These are phyloP conservation scores for Ascidia mentula DNA, from an alignment of 23 tunicate species.

Conservation along the genomic window DNA sequence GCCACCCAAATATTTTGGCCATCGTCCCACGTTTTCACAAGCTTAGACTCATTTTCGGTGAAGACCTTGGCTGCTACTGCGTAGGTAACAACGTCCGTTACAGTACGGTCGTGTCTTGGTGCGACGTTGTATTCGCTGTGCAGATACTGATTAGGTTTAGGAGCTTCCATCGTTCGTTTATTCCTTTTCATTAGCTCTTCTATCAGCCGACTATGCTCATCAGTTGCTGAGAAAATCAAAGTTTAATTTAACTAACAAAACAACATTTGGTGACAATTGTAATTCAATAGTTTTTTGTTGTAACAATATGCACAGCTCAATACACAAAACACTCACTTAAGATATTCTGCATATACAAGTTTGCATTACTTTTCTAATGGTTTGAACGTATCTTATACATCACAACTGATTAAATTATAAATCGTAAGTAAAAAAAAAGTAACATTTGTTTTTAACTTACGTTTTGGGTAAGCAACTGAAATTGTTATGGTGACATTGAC, in stretches of 20 bases:
- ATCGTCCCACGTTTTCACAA: conserved; percentile 94
- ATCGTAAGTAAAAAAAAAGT: no score
- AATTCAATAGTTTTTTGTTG: background rate
- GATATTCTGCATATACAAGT: no score
- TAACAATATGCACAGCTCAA: background rate
- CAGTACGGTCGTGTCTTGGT: conserved; percentile 45
- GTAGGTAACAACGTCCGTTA: conserved; percentile 85
- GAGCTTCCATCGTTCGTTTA: conserved; percentile 86
- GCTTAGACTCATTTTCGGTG: conserved; percentile 73
- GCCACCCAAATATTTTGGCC: conserved; percentile 82
- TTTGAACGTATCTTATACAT: no score
- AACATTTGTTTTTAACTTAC: no score
- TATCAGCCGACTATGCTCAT: conserved; percentile 58
- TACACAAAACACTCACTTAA: no score
- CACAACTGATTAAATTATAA: no score
- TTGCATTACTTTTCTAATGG: no score
- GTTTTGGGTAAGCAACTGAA: conserved; percentile 68
- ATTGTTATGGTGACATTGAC: conserved; percentile 44
- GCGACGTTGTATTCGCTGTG: conserved; percentile 73
- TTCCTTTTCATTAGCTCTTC: conserved; percentile 71
- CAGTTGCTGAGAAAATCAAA: conserved; percentile 46
- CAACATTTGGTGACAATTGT: background rate
- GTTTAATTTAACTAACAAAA: background rate
- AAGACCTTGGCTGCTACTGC: conserved; percentile 91
- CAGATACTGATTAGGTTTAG: conserved; percentile 61